phyloP scores from a whole-genome alignment of 2,113 vertebrate genomes.

The Arenaria interpres region DNA sequence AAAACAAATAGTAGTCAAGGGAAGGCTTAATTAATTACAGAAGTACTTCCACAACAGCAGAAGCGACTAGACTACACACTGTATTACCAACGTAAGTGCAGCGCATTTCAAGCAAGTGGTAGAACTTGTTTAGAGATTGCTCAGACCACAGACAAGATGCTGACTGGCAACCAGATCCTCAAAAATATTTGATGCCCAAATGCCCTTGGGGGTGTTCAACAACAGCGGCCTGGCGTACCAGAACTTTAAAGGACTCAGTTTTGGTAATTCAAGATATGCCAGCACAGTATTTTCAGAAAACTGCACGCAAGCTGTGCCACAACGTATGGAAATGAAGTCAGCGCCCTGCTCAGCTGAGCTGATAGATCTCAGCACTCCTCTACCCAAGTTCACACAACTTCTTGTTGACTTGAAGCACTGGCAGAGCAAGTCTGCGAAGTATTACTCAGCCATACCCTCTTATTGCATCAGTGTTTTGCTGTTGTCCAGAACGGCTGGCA shows the following conservation, averaged over 20 bases:
- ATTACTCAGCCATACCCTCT: neutral
- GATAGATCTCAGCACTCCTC: neutral
- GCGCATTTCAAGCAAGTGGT: neutral
- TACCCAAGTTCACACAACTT: neutral
- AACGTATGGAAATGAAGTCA: neutral
- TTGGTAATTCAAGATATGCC: neutral
- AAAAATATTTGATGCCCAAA: neutral
- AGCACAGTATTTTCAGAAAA: neutral
- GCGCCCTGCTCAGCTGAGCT: neutral
- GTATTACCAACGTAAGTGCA: neutral
- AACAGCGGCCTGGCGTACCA: neutral
- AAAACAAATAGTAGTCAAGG: neutral
- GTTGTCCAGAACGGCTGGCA: neutral
- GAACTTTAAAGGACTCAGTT: neutral
- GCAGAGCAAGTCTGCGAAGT: constrained; percentile 25
- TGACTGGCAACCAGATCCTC: neutral
- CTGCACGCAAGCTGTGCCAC: neutral
- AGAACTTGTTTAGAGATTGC: neutral
- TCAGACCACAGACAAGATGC: neutral
- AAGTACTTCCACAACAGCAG: neutral
- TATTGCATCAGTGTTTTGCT: constrained; percentile 3
- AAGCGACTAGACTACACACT: neutral
- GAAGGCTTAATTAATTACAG: neutral
- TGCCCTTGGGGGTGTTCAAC: neutral
- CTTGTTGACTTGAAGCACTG: neutral